Evolutionary conservation across 1,140 invertebrate genomes (phyloP).

Genomic region (Monochamus saltuarius): DNA sequence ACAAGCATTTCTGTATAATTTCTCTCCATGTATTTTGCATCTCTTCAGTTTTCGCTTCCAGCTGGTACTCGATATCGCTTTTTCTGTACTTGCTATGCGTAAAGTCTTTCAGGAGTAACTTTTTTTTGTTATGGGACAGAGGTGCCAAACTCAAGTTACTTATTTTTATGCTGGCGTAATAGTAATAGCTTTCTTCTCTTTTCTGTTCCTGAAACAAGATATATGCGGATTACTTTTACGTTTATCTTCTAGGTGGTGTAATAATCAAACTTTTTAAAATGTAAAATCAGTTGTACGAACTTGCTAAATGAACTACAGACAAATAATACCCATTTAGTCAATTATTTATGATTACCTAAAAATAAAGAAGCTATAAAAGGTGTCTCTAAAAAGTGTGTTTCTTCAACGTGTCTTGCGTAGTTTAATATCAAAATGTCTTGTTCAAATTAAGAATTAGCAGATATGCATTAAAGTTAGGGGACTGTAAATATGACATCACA

Average conservation of each 20-base stretch:
- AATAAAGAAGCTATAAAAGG: not conserved
- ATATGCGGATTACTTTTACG: not conserved
- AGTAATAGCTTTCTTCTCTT: conserved; percentile 5
- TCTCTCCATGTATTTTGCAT: conserved; percentile 5
- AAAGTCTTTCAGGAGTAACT: conserved; percentile 9
- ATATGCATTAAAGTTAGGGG: no score
- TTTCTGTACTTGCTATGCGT: conserved; percentile 7
- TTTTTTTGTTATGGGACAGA: not conserved
- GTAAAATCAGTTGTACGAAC: not conserved
- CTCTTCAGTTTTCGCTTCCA: conserved; percentile 12
- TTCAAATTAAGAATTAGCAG: no score
- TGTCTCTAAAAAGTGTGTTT: no score
- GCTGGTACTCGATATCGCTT: conserved; percentile 2
- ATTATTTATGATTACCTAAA: not conserved
- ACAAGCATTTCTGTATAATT: conserved; percentile 15
- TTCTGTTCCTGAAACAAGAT: conserved; percentile 11
- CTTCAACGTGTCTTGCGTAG: no score
- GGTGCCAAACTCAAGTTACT: conserved; percentile 3
- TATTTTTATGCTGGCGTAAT: conserved; percentile 15
- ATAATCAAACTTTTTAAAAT: not conserved
- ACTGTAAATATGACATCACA: no score
- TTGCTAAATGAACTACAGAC: not conserved
- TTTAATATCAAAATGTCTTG: no score
- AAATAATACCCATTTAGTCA: not conserved
- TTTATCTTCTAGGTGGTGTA: not conserved